Evolutionary conservation across 2,888 invertebrate genomes (phyloP).

Genomic region (Erebia epiphron): DNA sequence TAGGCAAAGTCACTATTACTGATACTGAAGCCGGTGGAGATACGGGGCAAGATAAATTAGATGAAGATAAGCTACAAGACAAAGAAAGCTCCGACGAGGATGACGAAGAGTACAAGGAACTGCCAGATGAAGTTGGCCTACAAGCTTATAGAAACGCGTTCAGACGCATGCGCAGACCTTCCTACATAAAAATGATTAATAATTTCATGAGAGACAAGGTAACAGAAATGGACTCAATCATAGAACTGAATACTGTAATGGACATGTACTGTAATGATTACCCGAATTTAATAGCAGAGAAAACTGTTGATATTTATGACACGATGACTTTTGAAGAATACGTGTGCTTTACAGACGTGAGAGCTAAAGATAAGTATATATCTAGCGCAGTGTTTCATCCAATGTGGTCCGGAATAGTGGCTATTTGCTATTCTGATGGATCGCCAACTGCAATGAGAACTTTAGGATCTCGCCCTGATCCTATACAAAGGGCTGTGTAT

Average conservation of each 20-base stretch:
- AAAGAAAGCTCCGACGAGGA: slow-evolving; percentile 55
- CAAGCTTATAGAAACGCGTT: slow-evolving; percentile 59
- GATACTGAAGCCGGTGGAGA: slow-evolving; percentile 60
- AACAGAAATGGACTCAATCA: slow-evolving; percentile 61
- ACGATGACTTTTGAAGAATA: slow-evolving; percentile 77
- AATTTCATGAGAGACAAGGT: slow-evolving; percentile 55
- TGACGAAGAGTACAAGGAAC: slow-evolving; percentile 47
- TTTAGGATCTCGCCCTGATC: slow-evolving; percentile 66
- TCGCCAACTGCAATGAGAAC: slow-evolving; percentile 76
- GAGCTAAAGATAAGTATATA: slow-evolving; percentile 86
- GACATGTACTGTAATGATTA: slow-evolving; percentile 86
- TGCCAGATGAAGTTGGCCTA: slow-evolving; percentile 61
- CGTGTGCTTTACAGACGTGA: slow-evolving; percentile 86
- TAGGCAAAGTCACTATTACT: slow-evolving; percentile 49
- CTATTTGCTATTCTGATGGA: slow-evolving; percentile 85
- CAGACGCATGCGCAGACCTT: slow-evolving; percentile 62
- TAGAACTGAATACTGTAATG: slow-evolving; percentile 76
- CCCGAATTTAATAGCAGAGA: slow-evolving; percentile 68
- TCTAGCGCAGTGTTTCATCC: slow-evolving; percentile 88
- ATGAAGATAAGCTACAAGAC: slow-evolving; percentile 39
- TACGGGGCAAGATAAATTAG: slow-evolving; percentile 45
- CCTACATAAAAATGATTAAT: slow-evolving; percentile 65
- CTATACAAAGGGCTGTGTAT: slow-evolving; percentile 81
- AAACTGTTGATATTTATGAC: slow-evolving; percentile 58
- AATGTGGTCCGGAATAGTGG: slow-evolving; percentile 86